These are phyloP conservation scores for Chymomyza amoena DNA, from an alignment of 2,888 invertebrate genomes.

Conservation along the genomic window DNA sequence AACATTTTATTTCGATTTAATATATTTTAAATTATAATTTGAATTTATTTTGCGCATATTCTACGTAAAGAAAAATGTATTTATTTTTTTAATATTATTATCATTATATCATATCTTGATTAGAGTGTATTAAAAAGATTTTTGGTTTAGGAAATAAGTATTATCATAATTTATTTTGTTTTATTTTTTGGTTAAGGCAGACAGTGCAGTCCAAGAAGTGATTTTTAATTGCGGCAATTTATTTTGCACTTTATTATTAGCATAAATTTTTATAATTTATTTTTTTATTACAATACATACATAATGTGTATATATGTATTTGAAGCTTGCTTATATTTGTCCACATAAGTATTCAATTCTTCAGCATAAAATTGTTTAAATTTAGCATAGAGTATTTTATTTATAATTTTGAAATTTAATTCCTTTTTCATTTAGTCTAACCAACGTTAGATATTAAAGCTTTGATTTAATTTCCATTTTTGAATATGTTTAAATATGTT, in stretches of 20 bases:
- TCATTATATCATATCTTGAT: conserved; percentile 38
- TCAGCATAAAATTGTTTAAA: background rate
- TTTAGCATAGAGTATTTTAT: background rate
- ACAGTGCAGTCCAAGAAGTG: conserved; percentile 63
- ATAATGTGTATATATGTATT: background rate
- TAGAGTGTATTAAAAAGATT: conserved; percentile 27
- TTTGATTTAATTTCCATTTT: conserved; percentile 7
- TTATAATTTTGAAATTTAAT: background rate
- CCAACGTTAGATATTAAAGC: background rate
- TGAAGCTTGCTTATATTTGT: background rate
- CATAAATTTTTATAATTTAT: background rate
- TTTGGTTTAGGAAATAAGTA: conserved; percentile 24
- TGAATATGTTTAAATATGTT: conserved; percentile 54
- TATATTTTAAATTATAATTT: conserved; percentile 54
- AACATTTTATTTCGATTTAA: conserved; percentile 11
- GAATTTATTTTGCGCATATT: conserved; percentile 31
- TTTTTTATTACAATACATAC: background rate
- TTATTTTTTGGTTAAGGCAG: conserved; percentile 52
- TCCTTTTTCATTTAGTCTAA: background rate
- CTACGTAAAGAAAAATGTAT: conserved; percentile 53
- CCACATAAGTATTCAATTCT: background rate
- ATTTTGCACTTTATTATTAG: conserved; percentile 18
- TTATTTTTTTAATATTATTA: conserved; percentile 40
- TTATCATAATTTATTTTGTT: conserved; percentile 10
- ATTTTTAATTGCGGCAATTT: background rate